phyloP scores from a whole-genome alignment of 2,113 vertebrate species.

The Nothobranchius furzeri region DNA sequence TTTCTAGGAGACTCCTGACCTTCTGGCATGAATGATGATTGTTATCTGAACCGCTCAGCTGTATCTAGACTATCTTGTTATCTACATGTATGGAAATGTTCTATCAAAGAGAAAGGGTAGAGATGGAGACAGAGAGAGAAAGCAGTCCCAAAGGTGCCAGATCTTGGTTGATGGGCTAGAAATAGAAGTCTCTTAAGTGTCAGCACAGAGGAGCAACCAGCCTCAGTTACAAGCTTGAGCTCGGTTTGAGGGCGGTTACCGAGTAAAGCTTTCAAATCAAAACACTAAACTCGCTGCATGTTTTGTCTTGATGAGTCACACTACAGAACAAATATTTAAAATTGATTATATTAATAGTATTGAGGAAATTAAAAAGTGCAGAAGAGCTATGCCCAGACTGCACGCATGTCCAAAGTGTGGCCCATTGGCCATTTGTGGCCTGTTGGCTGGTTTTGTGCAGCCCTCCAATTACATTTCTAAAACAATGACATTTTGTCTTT shows the following conservation, averaged over 20 bases:
- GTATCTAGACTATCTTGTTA: constrained; percentile 3
- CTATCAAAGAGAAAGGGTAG: not conserved
- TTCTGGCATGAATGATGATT: not conserved
- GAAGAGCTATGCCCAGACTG: too few relatives aligned
- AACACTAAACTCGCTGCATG: too few relatives aligned
- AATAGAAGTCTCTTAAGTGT: constrained; percentile 55
- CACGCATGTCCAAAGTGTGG: too few relatives aligned
- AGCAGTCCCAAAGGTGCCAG: constrained; percentile 37
- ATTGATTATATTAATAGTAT: too few relatives aligned
- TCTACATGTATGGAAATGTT: constrained; percentile 6
- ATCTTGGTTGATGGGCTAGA: constrained; percentile 38
- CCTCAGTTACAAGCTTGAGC: not conserved
- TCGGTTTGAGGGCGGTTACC: constrained; percentile 4
- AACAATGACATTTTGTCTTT: too few relatives aligned
- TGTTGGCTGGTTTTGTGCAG: too few relatives aligned
- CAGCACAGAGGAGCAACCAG: constrained; percentile 26
- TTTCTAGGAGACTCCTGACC: not conserved
- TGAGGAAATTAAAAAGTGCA: too few relatives aligned
- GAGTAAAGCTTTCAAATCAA: not conserved
- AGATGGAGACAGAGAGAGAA: constrained; percentile 10
- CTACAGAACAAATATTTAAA: too few relatives aligned
- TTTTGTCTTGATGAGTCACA: too few relatives aligned
- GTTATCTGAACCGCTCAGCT: not conserved
- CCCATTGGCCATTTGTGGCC: too few relatives aligned
- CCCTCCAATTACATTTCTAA: too few relatives aligned